Evolutionary conservation across 2,888 invertebrate species (phyloP), one percentile per base, ranked within the genome.

Genomic region (Chrysotoxum bicinctum): DNA sequence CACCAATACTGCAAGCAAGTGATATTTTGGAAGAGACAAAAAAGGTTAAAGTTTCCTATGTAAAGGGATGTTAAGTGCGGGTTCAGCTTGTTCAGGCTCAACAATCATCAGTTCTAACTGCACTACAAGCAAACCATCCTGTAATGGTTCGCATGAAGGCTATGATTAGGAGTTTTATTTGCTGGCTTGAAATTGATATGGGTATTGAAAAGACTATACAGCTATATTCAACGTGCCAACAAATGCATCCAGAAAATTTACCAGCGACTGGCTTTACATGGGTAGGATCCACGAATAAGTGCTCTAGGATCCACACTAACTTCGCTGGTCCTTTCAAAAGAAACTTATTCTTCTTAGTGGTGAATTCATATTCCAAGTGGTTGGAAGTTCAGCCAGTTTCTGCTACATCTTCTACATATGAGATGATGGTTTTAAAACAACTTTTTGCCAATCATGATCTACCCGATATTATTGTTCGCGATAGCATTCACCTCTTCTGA

Each of bases 301-400:
- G 68, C 52, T 68, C 66, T 50, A 35, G 66, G 50, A 66, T 66
- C 35, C 66, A 66, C 50, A 66, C 50, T 66, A 50, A 66, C 23
- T 66, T 50, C 16, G 52, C 52, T 40, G 54, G 37, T 12, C 52
- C 21, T 14, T 80, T 87, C 60, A 58, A 80, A 52, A 78, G 66
- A 23, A 81, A 54, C 54, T 45, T 64, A 32, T 78, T 85, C 45
- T 50, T 87, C 9, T 77, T 87, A 10, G 70, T 81, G 10, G 70
- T 30, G 30, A 7, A 30, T 30, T 30, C 6, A 30, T 30, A 30
- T 30, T 30, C 30, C 5, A 30, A 30, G 30, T 30, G 32, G 32
- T 32, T 84, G 14, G 75, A 62, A 26, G 54, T 64, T 10, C 74
- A 74, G 23, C 74, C 54, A 60, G 56, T 54, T 64, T 54, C 9